Evolutionary conservation across 2,797 vertebrate species (phyloP), one percentile per base, ranked within the genome.

Genomic region (Sebastes kiyomatsui): DNA sequence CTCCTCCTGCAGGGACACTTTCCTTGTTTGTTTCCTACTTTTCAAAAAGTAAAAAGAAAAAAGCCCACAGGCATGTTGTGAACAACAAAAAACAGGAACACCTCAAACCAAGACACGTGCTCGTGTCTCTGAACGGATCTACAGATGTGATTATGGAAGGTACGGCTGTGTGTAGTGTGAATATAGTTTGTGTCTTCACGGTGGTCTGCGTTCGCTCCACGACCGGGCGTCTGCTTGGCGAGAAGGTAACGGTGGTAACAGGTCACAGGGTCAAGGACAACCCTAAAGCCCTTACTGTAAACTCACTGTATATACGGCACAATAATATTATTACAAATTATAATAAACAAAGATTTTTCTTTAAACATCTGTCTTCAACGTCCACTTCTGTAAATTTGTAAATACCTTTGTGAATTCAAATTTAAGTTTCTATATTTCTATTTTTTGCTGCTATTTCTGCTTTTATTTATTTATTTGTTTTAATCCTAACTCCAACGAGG

Each of bases 41-140:
- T 46, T 77, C 25, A 23, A 46, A 67, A 68, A 71, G 42, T 70
- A 64, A 73, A 28, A 81, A 52, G 52, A 32, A 79, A 79, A 61
- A 56, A 42, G 1, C 38, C 80, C 87, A 83, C 68, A 77, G 82
- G 71, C 75, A 79, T 79, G 77, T 27, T 81, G 76, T 62, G 54
- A 84, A 90, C 79, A 84, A 81, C 27, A 72, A 83, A 81, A 81
- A 81, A 79, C 59, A 68, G 5, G 32, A 27, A 46, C 65, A 88
- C 62, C 79, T 88, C 77, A 83, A 77, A 86, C 75, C 72, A 2
- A 66, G 75, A 72, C 61, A 67, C 58, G 25, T 7, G 55, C 73
- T 69, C 2, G 5, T 65, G 38, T 77, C 80, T 55, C 49, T 80
- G 72, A 69, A 75, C 1, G 46, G 38, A 79, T 46, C 58, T 28